Evolutionary conservation across 1,140 invertebrate genomes (phyloP).

Genomic region (Zophobas morio): DNA sequence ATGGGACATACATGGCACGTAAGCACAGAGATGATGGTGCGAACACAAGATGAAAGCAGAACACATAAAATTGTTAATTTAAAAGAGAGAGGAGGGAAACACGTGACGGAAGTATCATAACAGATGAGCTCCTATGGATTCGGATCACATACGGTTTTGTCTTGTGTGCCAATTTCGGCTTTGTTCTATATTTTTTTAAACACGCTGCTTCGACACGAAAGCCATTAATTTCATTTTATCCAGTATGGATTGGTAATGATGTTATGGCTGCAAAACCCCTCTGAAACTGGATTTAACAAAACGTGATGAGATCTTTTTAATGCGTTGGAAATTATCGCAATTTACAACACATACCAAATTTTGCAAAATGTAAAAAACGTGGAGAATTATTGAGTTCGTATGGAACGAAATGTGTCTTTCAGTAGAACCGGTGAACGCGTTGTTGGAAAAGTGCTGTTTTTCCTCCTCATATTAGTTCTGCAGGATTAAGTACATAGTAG

Average conservation of each 20-base stretch:
- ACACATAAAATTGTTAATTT: neutral
- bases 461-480: too few species aligned
- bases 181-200: neutral
- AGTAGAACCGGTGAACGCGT: neutral
- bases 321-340: too few species aligned
- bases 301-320: neutral
- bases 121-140: too few species aligned
- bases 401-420: neutral
- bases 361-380: too few species aligned
- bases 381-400: too few species aligned
- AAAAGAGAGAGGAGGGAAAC: neutral
- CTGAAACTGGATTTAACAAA: neutral
- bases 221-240: slow-evolving; percentile 10
- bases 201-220: neutral
- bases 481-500: too few species aligned
- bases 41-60: neutral
- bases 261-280: slow-evolving; percentile 3
- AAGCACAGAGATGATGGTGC: neutral
- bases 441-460: too few species aligned
- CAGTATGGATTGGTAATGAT: slow-evolving; percentile 13
- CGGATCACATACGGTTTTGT: too few species aligned
- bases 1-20: neutral
- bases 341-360: too few species aligned
- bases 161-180: neutral
- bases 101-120: too few species aligned